Percentiles rank a stretch among this genome's conserved stretches.
These are phyloP conservation scores for Platichthys flesus DNA, from an alignment of 2,113 vertebrate genomes.

Conservation along the genomic window DNA sequence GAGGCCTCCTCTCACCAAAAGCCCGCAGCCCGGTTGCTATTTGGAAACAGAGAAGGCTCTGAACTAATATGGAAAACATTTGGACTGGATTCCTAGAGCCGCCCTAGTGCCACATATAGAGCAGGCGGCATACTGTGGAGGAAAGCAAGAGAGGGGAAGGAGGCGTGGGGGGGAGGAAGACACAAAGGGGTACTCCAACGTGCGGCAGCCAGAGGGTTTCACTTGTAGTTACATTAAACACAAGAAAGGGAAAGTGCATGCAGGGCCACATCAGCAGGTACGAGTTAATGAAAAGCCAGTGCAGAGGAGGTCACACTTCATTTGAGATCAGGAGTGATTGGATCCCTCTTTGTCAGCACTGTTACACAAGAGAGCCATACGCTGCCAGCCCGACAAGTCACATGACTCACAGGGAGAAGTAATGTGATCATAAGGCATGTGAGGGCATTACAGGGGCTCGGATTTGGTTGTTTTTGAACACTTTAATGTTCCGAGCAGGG, in stretches of 20 bases:
- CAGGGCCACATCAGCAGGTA: constrained; percentile 41
- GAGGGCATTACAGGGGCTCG: constrained; percentile 61
- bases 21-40: constrained; percentile 77
- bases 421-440: constrained; percentile 79
- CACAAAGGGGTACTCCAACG: constrained; percentile 86
- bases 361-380: constrained; percentile 69
- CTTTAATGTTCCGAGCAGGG: constrained; percentile 9
- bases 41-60: constrained; percentile 86
- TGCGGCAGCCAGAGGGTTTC: constrained; percentile 77
- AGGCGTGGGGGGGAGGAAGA: constrained; percentile 77
- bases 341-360: constrained; percentile 68
- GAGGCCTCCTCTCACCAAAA: constrained; percentile 72
- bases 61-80: constrained; percentile 99
- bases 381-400: constrained; percentile 70
- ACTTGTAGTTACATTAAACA: constrained; percentile 17
- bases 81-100: constrained; percentile 84
- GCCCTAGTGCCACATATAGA: constrained; percentile 89
- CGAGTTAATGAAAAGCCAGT: constrained; percentile 61
- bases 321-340: constrained; percentile 49
- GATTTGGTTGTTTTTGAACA: constrained; percentile 35
- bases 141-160: constrained; percentile 54
- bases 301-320: constrained; percentile 60
- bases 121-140: constrained; percentile 68
- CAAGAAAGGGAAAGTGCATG: constrained; percentile 38
- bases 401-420: constrained; percentile 79